Evolutionary conservation across 2,797 vertebrate species (phyloP), one percentile per base, ranked within the genome.

Genomic region (Ceyx erithaca): DNA sequence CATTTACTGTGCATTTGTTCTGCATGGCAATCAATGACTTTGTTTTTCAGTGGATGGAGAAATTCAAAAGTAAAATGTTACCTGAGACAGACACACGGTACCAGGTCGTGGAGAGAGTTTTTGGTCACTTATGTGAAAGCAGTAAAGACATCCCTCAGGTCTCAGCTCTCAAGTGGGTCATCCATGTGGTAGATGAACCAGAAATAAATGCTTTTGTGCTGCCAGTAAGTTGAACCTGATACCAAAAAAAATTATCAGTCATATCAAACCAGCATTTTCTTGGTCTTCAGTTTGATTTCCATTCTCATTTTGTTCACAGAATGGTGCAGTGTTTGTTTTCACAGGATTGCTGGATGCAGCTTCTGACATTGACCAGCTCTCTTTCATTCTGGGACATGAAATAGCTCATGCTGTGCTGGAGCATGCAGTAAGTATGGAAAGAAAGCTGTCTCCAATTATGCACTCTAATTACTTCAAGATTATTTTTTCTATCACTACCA

Each of bases 271-370:
- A 41, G 25, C 6, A 7, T 73, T 76, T 81, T 54, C 33, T 41
- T 77, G 68, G 7, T 58, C 16, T 81, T 31, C 8, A n/a, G 17
- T 12, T 51, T 75, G 20, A 31, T 94, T 76, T 46, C 71, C 35
- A 20, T 45, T 84, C 18, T 64, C 22, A 75, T 71, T 87, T 91
- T 88, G 49, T 68, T 94, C 92, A 14, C 87, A 99, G 99, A 98
- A 99, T 66, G 99, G 99, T 30, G 97, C 99, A 80, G 97, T 99
- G 70, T 99, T 99, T 95, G 92, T 99, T 91, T 99, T 99, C 80
- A 99, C 98, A n/a, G 99, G 99, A 66, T 98, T 99, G 97, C 94
- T 99, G 82, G 94, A 98, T 5, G 96, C 97, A 5, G 97, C 99
- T 84, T 96, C 97, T 46, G 99, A 99, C 91, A 63, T 97, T 69